These are phyloP conservation scores for Bombylius discolor DNA, from an alignment of 2,888 invertebrate species.

Conservation along the genomic window DNA sequence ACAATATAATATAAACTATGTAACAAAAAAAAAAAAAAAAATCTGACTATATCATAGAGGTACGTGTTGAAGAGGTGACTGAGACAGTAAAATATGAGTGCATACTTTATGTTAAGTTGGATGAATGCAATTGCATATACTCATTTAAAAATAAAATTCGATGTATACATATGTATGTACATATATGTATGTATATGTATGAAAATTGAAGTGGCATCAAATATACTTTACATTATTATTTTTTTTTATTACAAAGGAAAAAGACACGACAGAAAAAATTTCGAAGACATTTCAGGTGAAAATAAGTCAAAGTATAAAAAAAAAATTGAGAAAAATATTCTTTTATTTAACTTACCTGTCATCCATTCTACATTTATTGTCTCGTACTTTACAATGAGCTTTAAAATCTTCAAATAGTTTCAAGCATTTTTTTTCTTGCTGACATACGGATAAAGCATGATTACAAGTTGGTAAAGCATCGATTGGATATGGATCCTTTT, in stretches of 20 bases:
- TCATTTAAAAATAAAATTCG: too few species aligned
- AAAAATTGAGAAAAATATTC: not conserved
- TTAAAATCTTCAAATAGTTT: conserved; percentile 77
- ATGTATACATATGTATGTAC: not conserved
- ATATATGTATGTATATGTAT: not conserved
- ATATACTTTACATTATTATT: not conserved
- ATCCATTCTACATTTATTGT: conserved; percentile 79
- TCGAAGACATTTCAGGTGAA: not conserved
- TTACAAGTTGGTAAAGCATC: conserved; percentile 83
- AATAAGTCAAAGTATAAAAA: not conserved
- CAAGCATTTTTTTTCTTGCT: conserved; percentile 65
- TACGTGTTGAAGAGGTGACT: not conserved
- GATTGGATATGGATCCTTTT: conserved; percentile 79
- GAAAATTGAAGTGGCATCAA: not conserved
- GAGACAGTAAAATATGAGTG: not conserved
- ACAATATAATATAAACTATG: too few species aligned
- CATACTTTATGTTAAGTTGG: too few species aligned
- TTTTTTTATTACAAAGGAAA: not conserved
- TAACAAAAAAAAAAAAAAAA: not conserved
- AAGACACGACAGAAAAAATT: not conserved
- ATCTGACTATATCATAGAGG: conserved; percentile 2
- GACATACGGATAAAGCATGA: conserved; percentile 75
- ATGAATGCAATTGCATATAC: too few species aligned
- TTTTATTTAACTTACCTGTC: conserved; percentile 51
- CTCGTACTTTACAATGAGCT: conserved; percentile 71